phyloP scores from a whole-genome alignment of 2,797 vertebrate species.

The Taeniopygia guttata region DNA sequence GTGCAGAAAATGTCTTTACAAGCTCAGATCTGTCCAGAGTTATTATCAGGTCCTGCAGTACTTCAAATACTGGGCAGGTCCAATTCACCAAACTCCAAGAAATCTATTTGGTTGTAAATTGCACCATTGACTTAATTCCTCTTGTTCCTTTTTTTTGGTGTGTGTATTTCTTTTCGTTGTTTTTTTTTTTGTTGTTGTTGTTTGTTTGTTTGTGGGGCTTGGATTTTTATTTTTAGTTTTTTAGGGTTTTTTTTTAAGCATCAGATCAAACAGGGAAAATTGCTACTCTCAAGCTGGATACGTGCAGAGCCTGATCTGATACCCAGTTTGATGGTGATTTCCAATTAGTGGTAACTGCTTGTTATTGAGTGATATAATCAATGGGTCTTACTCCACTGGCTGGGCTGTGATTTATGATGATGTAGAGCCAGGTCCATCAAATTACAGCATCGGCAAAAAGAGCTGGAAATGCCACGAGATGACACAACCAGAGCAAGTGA shows the following conservation, averaged over 20 bases:
- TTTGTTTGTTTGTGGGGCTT: not conserved
- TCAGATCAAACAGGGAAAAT: conserved; percentile 43
- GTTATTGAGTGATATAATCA: conserved; percentile 68
- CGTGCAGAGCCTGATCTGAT: not conserved
- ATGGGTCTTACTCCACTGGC: conserved; percentile 50
- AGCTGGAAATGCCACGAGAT: not conserved
- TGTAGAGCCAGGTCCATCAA: conserved; percentile 23
- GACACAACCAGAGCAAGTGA: not conserved
- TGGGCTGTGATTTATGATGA: conserved; percentile 58
- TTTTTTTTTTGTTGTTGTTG: not conserved
- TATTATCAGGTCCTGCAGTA: not conserved
- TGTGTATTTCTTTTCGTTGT: not conserved
- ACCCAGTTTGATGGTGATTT: conserved; percentile 51
- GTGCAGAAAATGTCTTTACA: not conserved
- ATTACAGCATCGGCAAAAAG: not conserved
- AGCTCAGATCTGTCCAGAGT: not conserved
- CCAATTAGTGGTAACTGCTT: conserved; percentile 64
- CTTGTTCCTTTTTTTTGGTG: not conserved
- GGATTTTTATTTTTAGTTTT: not conserved
- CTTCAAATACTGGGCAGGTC: not conserved
- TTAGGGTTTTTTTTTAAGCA: not conserved
- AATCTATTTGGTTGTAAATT: not conserved
- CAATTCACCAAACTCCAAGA: not conserved
- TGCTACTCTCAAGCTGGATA: not conserved
- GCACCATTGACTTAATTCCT: not conserved